Evolutionary conservation across 2,888 invertebrate species (phyloP).

Genomic region (Macaria notata): DNA sequence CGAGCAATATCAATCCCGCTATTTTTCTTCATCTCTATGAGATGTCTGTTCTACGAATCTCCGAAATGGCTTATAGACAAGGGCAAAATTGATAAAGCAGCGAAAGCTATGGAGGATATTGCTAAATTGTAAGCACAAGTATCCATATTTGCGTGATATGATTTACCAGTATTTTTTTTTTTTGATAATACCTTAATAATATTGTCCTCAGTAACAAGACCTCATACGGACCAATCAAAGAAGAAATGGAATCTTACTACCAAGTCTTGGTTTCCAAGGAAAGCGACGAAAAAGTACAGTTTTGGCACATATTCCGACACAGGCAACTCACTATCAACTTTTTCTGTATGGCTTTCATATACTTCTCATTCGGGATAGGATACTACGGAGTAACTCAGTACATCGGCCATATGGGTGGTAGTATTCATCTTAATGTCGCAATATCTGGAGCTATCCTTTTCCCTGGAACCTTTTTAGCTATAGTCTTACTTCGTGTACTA

Average conservation of each 20-base stretch:
- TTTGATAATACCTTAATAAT: not conserved
- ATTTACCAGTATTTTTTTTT: not conserved
- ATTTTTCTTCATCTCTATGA: constrained; percentile 42
- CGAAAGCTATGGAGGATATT: constrained; percentile 52
- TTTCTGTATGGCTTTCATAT: constrained; percentile 85
- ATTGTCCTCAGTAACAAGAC: constrained; percentile 49
- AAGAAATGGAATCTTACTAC: constrained; percentile 51
- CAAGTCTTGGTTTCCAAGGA: constrained; percentile 22
- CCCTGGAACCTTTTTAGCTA: constrained; percentile 82
- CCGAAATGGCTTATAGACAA: constrained; percentile 68
- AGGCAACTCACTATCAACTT: constrained; percentile 84
- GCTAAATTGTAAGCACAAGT: constrained; percentile 43
- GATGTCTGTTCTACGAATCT: constrained; percentile 56
- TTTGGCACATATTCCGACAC: constrained; percentile 61
- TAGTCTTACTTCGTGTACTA: constrained; percentile 81
- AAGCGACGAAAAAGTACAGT: constrained; percentile 40
- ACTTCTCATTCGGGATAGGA: constrained; percentile 90
- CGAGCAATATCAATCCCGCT: constrained; percentile 57
- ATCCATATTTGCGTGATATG: not conserved
- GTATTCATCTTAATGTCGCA: constrained; percentile 90
- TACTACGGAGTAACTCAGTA: constrained; percentile 93
- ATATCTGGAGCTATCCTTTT: constrained; percentile 85
- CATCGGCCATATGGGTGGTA: constrained; percentile 87
- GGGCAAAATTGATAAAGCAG: constrained; percentile 45
- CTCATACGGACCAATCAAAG: constrained; percentile 43